phyloP scores from a whole-genome alignment of 2,888 invertebrate genomes.

The Pomacea canaliculata region DNA sequence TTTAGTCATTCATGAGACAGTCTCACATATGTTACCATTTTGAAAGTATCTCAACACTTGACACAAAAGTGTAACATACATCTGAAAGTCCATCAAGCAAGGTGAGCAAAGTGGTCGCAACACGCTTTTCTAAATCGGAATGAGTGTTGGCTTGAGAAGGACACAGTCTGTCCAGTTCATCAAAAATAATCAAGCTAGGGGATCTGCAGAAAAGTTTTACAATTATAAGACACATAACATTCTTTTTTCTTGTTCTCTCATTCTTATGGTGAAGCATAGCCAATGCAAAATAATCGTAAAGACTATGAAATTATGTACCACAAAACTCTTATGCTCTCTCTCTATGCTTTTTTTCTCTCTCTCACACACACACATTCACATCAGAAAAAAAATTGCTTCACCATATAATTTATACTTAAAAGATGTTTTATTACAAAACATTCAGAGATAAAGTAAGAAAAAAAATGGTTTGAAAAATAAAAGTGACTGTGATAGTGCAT shows the following conservation, averaged over 20 bases:
- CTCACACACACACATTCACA: no score
- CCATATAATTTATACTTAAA: no score
- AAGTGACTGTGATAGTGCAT: no score
- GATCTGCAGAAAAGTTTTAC: slow-evolving; percentile 70
- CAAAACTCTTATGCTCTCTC: no score
- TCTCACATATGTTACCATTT: slow-evolving; percentile 12
- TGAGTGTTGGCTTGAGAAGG: slow-evolving; percentile 74
- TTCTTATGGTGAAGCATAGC: neutral
- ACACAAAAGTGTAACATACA: slow-evolving; percentile 38
- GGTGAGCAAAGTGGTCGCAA: slow-evolving; percentile 78
- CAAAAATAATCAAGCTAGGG: slow-evolving; percentile 85
- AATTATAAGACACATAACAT: neutral
- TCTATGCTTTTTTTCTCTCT: no score
- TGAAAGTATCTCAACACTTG: neutral
- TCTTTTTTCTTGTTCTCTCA: neutral
- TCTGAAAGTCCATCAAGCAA: slow-evolving; percentile 76
- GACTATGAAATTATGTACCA: no score
- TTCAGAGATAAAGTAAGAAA: no score
- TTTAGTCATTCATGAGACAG: no score
- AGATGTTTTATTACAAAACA: no score
- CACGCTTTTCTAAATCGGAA: slow-evolving; percentile 79
- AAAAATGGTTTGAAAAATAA: no score
- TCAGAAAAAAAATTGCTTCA: no score
- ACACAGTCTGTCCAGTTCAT: slow-evolving; percentile 87
- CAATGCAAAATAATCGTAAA: slow-evolving; percentile 44